A percentile compares a stretch with the other conserved stretches of the same genome.
These are phyloP conservation scores for Ceratina japonica DNA, from an alignment of 1,140 invertebrate species.

Conservation along the genomic window DNA sequence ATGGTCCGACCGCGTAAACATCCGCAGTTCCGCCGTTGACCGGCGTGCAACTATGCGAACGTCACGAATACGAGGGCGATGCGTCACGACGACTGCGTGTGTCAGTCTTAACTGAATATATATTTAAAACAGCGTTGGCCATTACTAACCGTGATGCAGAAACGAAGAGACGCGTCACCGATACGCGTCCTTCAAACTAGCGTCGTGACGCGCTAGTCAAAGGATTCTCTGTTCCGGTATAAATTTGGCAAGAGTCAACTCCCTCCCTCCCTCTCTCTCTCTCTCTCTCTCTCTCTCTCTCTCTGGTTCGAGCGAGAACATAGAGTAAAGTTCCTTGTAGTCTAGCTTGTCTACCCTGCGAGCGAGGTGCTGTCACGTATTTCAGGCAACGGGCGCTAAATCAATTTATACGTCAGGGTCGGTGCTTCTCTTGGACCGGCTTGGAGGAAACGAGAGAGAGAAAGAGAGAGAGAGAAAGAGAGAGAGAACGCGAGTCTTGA, in stretches of 20 bases:
- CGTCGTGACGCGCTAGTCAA: background rate
- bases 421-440: slow-evolving; percentile 54
- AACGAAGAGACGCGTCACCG: background rate
- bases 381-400: slow-evolving; percentile 32
- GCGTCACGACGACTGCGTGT: too few relatives aligned
- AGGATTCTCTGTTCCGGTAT: background rate
- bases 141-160: background rate
- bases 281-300: background rate
- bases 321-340: slow-evolving; percentile 43
- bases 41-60: too few relatives aligned
- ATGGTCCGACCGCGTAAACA: too few relatives aligned
- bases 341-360: slow-evolving; percentile 29
- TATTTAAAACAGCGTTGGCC: too few relatives aligned
- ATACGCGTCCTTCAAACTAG: background rate
- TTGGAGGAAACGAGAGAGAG: background rate
- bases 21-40: too few relatives aligned
- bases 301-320: background rate
- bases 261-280: background rate
- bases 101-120: too few relatives aligned
- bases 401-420: slow-evolving; percentile 27
- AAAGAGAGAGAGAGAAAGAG: background rate
- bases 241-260: slow-evolving; percentile 21
- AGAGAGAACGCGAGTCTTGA: slow-evolving; percentile 18
- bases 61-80: too few relatives aligned
- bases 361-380: slow-evolving; percentile 38